Evolutionary conservation across 2,113 vertebrate species (phyloP).

Genomic region (Turdus rufiventris): DNA sequence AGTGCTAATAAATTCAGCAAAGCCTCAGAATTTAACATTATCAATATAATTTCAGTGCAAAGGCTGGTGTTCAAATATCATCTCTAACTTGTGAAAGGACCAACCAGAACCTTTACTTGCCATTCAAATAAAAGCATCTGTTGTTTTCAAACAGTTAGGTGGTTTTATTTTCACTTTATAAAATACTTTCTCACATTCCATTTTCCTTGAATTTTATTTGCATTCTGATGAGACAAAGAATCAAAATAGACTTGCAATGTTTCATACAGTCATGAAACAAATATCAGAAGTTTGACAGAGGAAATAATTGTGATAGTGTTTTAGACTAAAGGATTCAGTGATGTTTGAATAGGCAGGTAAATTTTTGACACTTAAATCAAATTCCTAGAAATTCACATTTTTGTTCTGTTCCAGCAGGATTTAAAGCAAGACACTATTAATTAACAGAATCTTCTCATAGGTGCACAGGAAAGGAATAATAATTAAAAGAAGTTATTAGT

Average conservation of each 20-base stretch:
- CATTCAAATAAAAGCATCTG: neutral
- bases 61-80: neutral
- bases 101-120: neutral
- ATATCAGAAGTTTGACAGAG: neutral
- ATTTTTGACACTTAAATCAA: neutral
- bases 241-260: neutral
- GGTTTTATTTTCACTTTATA: neutral
- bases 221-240: neutral
- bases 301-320: neutral
- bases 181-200: neutral
- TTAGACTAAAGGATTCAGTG: neutral
- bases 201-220: conserved; percentile 14
- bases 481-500: neutral
- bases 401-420: neutral
- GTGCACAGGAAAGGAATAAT: neutral
- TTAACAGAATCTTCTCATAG: neutral
- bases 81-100: neutral
- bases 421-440: neutral
- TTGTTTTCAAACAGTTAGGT: conserved; percentile 9
- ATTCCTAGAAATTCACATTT: neutral
- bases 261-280: neutral
- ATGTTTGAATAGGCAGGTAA: neutral
- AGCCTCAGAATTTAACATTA: neutral
- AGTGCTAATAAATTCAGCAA: neutral
- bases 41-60: neutral